Evolutionary conservation across 2,797 vertebrate species (phyloP).

Genomic region (Chromobotia macracanthus): DNA sequence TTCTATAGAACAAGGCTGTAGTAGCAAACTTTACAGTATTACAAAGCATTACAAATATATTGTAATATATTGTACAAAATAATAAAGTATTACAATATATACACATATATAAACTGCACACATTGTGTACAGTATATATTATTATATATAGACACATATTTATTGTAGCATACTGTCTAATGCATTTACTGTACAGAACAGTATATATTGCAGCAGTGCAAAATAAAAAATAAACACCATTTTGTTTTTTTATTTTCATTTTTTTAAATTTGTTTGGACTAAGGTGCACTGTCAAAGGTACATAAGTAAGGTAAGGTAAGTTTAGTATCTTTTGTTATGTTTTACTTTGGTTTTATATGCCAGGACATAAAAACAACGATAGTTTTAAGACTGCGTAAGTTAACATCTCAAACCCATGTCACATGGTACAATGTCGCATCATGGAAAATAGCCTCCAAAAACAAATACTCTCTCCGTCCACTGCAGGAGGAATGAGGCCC

Average conservation of each 20-base stretch:
- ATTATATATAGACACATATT: no score
- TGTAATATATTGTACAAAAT: no score
- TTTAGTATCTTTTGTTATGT: conserved; percentile 11
- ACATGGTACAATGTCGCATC: conserved; percentile 30
- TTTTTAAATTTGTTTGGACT: no score
- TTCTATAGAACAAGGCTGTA: not conserved
- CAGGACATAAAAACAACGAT: not conserved
- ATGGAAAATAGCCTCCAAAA: conserved; percentile 39
- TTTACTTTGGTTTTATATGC: not conserved
- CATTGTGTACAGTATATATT: no score
- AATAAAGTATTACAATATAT: no score
- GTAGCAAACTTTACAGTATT: not conserved
- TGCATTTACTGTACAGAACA: not conserved
- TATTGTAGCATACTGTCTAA: not conserved
- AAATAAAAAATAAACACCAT: not conserved
- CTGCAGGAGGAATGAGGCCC: conserved; percentile 21
- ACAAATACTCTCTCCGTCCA: conserved; percentile 27
- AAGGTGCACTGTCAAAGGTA: no score
- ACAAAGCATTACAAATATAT: no score
- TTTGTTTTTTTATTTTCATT: no score
- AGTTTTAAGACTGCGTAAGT: conserved; percentile 1
- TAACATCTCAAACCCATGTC: conserved; percentile 17
- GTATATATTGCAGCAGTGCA: not conserved
- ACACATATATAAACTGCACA: no score
- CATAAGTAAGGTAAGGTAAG: not conserved